These are phyloP conservation scores for Elegia similella DNA, from an alignment of 2,888 invertebrate genomes.

Conservation along the genomic window DNA sequence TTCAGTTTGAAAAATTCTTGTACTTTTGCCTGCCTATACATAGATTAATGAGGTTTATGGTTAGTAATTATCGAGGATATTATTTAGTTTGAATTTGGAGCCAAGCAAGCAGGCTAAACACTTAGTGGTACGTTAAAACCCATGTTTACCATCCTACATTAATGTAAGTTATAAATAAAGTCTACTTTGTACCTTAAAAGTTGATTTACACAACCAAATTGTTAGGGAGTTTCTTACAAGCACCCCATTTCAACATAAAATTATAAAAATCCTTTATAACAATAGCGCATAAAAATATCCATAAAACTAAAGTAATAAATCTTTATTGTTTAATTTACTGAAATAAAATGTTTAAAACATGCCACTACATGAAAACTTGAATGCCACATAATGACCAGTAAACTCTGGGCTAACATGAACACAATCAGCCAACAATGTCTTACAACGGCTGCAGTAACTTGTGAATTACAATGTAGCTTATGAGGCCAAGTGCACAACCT, in stretches of 20 bases:
- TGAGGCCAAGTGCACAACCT: slow-evolving; percentile 26
- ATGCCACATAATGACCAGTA: slow-evolving; percentile 6
- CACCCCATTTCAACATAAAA: neutral
- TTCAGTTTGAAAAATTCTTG: no score
- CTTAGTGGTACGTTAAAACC: no score
- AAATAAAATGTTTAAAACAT: slow-evolving; percentile 14
- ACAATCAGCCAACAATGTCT: slow-evolving; percentile 24
- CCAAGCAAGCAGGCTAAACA: no score
- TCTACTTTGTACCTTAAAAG: neutral
- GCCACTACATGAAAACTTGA: slow-evolving; percentile 6
- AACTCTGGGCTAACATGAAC: slow-evolving; percentile 8
- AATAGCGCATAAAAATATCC: slow-evolving; percentile 1
- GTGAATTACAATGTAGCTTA: slow-evolving; percentile 25
- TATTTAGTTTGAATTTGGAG: no score
- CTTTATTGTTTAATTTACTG: slow-evolving; percentile 10
- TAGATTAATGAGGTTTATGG: no score
- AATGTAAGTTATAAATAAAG: no score
- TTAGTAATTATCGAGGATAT: no score
- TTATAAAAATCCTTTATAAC: neutral
- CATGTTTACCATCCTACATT: no score
- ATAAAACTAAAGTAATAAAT: neutral
- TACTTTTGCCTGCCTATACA: no score
- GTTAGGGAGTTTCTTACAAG: neutral
- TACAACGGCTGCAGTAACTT: slow-evolving; percentile 8
- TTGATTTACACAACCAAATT: neutral